These are phyloP conservation scores for Drosophila suboccidentalis DNA, from an alignment of 2,888 invertebrate species.

Conservation along the genomic window DNA sequence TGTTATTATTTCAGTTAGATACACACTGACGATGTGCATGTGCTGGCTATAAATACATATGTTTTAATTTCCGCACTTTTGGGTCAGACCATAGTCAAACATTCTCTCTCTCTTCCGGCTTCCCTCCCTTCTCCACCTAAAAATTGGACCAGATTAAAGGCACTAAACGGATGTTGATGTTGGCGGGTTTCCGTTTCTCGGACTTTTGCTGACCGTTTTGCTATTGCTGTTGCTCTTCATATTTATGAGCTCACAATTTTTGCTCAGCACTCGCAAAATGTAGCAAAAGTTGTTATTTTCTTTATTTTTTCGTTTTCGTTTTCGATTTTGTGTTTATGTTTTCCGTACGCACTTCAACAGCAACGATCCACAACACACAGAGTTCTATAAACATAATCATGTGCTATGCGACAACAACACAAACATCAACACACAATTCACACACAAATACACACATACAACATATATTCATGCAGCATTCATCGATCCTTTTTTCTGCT, in stretches of 20 bases:
- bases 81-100: slow-evolving; percentile 67
- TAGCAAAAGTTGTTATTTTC: slow-evolving; percentile 60
- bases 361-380: slow-evolving; percentile 26
- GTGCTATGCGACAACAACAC: slow-evolving; percentile 54
- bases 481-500: slow-evolving; percentile 72
- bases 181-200: slow-evolving; percentile 66
- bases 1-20: slow-evolving; percentile 52
- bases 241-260: slow-evolving; percentile 60
- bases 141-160: slow-evolving; percentile 69
- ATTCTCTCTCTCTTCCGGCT: background rate
- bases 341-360: slow-evolving; percentile 65
- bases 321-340: slow-evolving; percentile 78
- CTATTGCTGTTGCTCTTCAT: slow-evolving; percentile 34
- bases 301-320: slow-evolving; percentile 40
- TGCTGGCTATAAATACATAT: slow-evolving; percentile 79
- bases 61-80: slow-evolving; percentile 81
- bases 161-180: slow-evolving; percentile 70
- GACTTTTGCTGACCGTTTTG: slow-evolving; percentile 15
- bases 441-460: slow-evolving; percentile 14
- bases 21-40: slow-evolving; percentile 47
- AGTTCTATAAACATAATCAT: slow-evolving; percentile 75
- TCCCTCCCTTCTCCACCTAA: background rate
- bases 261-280: slow-evolving; percentile 46
- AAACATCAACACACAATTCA: slow-evolving; percentile 25
- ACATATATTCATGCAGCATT: slow-evolving; percentile 43